Percentiles rank a stretch among this genome's conserved stretches.
phyloP scores from a whole-genome alignment of 2,113 vertebrate genomes.

The Petroica traversi region DNA sequence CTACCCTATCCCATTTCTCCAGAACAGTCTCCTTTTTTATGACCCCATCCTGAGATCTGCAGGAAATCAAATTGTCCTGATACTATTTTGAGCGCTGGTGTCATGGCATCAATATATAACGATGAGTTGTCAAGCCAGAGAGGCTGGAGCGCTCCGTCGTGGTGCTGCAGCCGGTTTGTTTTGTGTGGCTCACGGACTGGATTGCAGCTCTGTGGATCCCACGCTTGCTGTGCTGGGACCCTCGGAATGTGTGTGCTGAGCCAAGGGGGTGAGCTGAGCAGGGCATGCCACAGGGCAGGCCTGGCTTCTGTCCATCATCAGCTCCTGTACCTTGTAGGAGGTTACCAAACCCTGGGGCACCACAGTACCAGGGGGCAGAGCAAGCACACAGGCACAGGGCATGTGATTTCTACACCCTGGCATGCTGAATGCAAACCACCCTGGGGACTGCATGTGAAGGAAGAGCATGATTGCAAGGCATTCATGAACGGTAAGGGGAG shows the following conservation, averaged over 20 bases:
- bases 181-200: neutral
- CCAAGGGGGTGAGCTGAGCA: neutral
- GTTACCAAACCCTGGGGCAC: neutral
- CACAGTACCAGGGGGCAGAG: neutral
- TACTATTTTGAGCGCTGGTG: slow-evolving; percentile 54
- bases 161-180: neutral
- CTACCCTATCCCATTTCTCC: slow-evolving; percentile 59
- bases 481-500: neutral
- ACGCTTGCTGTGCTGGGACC: neutral
- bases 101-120: slow-evolving; percentile 37
- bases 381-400: rapidly evolving
- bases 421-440: rapidly evolving
- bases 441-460: rapidly evolving
- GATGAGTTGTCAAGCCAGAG: neutral
- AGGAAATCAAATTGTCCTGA: slow-evolving; percentile 68
- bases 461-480: neutral
- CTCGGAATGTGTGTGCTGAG: neutral
- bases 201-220: neutral
- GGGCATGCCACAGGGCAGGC: neutral
- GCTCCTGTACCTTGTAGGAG: neutral
- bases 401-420: neutral
- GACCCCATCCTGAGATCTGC: slow-evolving; percentile 64
- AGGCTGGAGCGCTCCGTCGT: neutral
- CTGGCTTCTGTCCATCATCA: neutral
- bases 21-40: slow-evolving; percentile 68